Conservation (phyloP, 2,113 vertebrate genomes). For the Chauna torquata region DNA sequence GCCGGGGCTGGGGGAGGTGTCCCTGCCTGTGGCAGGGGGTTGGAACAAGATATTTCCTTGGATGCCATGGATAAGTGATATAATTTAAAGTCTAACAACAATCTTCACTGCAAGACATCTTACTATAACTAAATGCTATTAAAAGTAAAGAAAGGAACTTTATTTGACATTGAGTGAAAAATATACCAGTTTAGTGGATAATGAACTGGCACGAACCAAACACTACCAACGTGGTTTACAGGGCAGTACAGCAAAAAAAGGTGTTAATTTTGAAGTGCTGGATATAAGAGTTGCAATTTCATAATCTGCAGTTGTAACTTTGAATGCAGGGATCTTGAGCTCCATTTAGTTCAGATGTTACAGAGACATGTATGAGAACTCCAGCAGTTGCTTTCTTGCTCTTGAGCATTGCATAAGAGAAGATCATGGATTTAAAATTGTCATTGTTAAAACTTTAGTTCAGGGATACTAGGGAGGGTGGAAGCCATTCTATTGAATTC, state of each 20-base stretch:
- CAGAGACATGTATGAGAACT: not conserved
- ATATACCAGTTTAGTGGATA: not conserved
- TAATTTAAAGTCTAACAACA: not conserved
- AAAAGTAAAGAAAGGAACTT: no score
- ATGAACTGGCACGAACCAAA: no score
- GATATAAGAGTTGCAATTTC: not conserved
- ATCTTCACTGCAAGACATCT: not conserved
- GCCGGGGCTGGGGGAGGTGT: no score
- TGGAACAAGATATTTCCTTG: no score
- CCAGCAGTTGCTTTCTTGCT: not conserved
- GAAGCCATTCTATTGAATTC: not conserved
- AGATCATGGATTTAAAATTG: not conserved
- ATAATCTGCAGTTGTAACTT: not conserved
- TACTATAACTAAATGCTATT: not conserved
- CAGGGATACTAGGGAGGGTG: accelerated
- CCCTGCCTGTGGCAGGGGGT: no score
- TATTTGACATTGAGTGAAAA: not conserved
- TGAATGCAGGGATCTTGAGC: accelerated
- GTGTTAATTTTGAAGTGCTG: not conserved
- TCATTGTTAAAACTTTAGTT: no score
- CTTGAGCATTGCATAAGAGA: accelerated
- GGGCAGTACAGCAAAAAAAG: not conserved
- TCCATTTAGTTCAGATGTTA: accelerated
- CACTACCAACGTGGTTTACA: not conserved
- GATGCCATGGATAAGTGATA: not conserved